A percentile compares a stretch with the other conserved stretches of the same genome.
These are phyloP conservation scores for Liopterus haemorrhoidalis DNA, from an alignment of 2,888 invertebrate genomes.

Conservation along the genomic window DNA sequence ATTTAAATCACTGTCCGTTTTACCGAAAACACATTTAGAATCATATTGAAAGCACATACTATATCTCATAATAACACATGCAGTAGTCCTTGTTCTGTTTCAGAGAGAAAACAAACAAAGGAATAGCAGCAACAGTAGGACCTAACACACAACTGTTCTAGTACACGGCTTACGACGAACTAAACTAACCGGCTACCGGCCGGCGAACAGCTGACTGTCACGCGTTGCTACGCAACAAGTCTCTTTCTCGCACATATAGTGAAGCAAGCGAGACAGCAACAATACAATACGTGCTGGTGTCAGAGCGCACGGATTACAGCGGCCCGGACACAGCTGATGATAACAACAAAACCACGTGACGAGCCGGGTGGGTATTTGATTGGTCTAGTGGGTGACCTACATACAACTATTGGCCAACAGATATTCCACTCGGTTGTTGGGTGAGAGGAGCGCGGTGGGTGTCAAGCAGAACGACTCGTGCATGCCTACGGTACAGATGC, in stretches of 20 bases:
- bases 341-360: slow-evolving; percentile 66
- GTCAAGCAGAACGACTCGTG: slow-evolving; percentile 3
- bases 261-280: slow-evolving; percentile 23
- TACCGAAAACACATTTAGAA: no score
- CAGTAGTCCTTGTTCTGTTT: no score
- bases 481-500: slow-evolving; percentile 5
- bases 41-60: no score
- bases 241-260: slow-evolving; percentile 15
- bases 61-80: no score
- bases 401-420: slow-evolving; percentile 48
- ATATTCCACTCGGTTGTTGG: slow-evolving; percentile 19
- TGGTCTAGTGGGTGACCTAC: slow-evolving; percentile 53
- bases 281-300: slow-evolving; percentile 35
- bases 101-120: no score
- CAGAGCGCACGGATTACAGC: slow-evolving; percentile 35
- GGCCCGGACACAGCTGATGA: slow-evolving; percentile 57
- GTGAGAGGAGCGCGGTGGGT: background rate
- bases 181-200: no score
- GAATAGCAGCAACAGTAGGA: no score
- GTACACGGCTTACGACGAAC: no score
- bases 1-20: no score
- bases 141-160: no score
- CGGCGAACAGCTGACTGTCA: slow-evolving; percentile 7
- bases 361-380: slow-evolving; percentile 41
- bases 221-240: slow-evolving; percentile 8